Evolutionary conservation across 1,140 invertebrate genomes (phyloP), one percentile per base, ranked within the genome.

Genomic region (Ectropis grisescens): DNA sequence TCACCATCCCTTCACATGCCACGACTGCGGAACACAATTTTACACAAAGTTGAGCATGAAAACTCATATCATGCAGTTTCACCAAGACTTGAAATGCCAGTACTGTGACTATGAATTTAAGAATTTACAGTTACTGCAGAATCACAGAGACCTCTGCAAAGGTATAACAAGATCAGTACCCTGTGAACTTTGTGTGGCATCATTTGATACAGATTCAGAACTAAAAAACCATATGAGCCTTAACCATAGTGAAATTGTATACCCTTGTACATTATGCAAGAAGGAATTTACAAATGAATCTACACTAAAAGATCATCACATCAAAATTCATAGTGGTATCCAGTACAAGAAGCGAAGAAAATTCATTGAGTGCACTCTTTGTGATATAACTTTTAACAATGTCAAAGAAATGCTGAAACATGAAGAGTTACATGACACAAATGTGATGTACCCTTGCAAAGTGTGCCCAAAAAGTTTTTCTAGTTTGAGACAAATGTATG

Each of bases 91-190:
- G 2, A 30, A 31, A 7, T 58, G 54, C 14, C 37, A 44, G 7
- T 50, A 45, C 26, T 58, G 54, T 13, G 54, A 58, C 29, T 29
- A 27, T 19, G 43, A 45, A 11, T 58, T 46, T n/a, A 50, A 45
- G n/a, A 33, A 38, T 10, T 41, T 11, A 1, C 32, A 29, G 2
- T 37, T 23, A 2, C 33, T 53, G 9, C 24, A 45, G 2, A 40
- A 42, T 13, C 54, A 58, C 15, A 39, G 19, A 9, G 34, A 47
- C 15, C 13, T 23, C 1, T 58, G 54, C 14, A 49, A 47, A 22
- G 25, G 13, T 10, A 29, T 42, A 2, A 33, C 37, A 29, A 31
- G 50, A 15, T 12, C 40, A 2, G 42, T 27, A 16, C 12, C 32
- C 13, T 58, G 54, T 23, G 29, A 47, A 6, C 19, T 38, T 11